A percentile compares a stretch with the other conserved stretches of the same genome.
phyloP scores from a whole-genome alignment of 1,140 invertebrate genomes.

The Bombus sibiricus region DNA sequence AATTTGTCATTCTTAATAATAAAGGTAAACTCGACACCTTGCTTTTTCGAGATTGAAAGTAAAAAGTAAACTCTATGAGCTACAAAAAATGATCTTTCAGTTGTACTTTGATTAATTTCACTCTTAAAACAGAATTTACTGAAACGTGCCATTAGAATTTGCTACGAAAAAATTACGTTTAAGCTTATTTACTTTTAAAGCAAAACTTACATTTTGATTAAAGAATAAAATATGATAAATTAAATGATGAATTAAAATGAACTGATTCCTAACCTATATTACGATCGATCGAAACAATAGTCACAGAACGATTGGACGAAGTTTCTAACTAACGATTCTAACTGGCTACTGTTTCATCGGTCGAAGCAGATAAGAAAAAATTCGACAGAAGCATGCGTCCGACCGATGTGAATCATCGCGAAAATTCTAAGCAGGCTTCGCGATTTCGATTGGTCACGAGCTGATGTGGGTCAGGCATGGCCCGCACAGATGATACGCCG shows the following conservation, averaged over 20 bases:
- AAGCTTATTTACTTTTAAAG: too few species aligned
- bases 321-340: background rate
- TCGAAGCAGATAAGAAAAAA: slow-evolving; percentile 11
- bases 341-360: background rate
- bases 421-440: slow-evolving; percentile 17
- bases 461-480: slow-evolving; percentile 52
- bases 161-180: too few species aligned
- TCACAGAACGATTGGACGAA: background rate
- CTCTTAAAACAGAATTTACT: too few species aligned
- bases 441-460: slow-evolving; percentile 12
- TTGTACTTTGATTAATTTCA: too few species aligned
- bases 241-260: background rate
- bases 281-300: background rate
- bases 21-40: too few species aligned
- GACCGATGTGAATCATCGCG: background rate
- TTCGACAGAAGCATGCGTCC: background rate
- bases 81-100: too few species aligned
- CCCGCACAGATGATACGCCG: slow-evolving; percentile 46
- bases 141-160: too few species aligned
- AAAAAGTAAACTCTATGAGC: too few species aligned
- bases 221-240: too few species aligned
- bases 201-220: too few species aligned
- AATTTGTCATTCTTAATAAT: too few species aligned
- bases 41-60: too few species aligned
- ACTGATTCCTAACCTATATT: background rate